A percentile compares a stretch with the other conserved stretches of the same genome.
These are phyloP conservation scores for Manduca sexta DNA, from an alignment of 1,140 invertebrate species.

Conservation along the genomic window DNA sequence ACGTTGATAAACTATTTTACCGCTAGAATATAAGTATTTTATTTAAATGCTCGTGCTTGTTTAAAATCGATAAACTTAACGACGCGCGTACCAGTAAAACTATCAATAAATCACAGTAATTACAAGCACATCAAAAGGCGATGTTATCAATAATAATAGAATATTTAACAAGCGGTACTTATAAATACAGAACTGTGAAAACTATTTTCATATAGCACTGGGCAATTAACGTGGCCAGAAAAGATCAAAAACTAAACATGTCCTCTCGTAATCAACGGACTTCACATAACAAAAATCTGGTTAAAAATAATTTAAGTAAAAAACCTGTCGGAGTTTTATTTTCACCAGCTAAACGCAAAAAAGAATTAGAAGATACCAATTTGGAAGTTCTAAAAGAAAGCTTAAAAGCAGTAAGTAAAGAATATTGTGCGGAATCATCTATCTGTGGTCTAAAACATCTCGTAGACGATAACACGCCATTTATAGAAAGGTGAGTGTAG, in stretches of 20 bases:
- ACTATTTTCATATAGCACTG: too few species aligned
- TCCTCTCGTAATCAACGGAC: too few species aligned
- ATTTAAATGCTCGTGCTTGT: slow-evolving; percentile 5
- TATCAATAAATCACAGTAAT: slow-evolving; percentile 54
- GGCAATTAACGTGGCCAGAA: too few species aligned
- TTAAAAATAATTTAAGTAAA: too few species aligned
- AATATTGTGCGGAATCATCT: slow-evolving; percentile 60
- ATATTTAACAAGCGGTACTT: slow-evolving; percentile 54
- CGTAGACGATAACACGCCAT: slow-evolving; percentile 42
- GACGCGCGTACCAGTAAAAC: slow-evolving; percentile 20
- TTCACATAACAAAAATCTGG: too few species aligned
- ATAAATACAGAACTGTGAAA: neutral
- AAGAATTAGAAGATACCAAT: neutral
- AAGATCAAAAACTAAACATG: too few species aligned
- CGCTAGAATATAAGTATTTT: too few species aligned
- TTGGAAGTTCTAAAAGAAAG: slow-evolving; percentile 38
- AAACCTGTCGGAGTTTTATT: too few species aligned
- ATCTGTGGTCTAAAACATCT: slow-evolving; percentile 63
- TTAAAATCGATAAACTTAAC: slow-evolving; percentile 29
- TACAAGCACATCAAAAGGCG: slow-evolving; percentile 42
- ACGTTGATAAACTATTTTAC: neutral
- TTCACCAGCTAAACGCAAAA: neutral
- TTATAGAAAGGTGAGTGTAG: slow-evolving; percentile 47
- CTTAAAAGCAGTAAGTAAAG: slow-evolving; percentile 43
- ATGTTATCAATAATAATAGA: slow-evolving; percentile 60